Base-by-base conservation (phyloP, 1,140 invertebrate genomes). In the Neodiprion lecontei region DNA sequence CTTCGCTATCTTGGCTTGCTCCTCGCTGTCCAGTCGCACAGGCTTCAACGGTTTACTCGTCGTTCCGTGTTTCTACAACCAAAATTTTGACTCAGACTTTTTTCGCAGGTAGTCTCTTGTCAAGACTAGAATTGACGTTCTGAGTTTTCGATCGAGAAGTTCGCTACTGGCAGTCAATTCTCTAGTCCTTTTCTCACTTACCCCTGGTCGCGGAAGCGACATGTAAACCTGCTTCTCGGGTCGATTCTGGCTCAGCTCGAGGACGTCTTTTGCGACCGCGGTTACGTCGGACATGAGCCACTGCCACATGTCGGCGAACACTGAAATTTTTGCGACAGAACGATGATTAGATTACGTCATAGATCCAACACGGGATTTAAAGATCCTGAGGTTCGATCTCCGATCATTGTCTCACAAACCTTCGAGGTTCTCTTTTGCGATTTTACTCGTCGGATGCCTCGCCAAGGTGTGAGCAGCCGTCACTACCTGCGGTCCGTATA, bases 241-340 rank as follows among this genome's bases (percentile, higher is more conserved):
- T 79, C 92, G 90, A 21, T 88, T 90, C 79, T 94, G 90, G 80
- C 94, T 96, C 17, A 95, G 91, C 81, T 98, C 97, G 61, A 97
- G 92, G 7, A 98, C 94, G 82, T 99, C 97, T 85, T 96, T 94
- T 17, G 96, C 94, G 40, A 98, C 92, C 28, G 93, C 91, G 40
- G 93, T 94, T 1, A 97, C 93, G 83, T 99, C 97, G 40, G 94
- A 94, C 78, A 97, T 94, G 66, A 99, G 90, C 89, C 96, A 95
- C 79, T 97, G 95, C 97, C 98, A 99, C 92, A 98, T 97, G 84
- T 99, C 97, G 67, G 96, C 93, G 87, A 99, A 99, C 69, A 99
- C 97, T 91, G 77, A 48, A 82, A 81, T 40, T 40, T 40, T 40
- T 40, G 28, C 28, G 28, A 40, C 28, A 40, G 28, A 40, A 40